These are phyloP conservation scores for Fragum whitleyi DNA, from an alignment of 2,888 invertebrate species.

Conservation along the genomic window DNA sequence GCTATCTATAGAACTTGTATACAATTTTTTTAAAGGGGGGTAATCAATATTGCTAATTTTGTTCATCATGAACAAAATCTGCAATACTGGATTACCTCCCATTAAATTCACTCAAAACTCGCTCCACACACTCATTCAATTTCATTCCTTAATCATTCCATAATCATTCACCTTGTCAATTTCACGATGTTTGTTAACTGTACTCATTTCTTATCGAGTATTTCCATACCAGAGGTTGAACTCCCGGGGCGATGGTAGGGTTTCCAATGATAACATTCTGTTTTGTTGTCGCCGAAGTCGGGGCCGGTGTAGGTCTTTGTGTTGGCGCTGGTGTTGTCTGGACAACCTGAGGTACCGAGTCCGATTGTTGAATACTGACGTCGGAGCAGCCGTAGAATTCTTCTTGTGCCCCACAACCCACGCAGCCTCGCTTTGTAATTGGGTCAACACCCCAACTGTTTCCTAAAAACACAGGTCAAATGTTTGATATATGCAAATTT, in stretches of 20 bases:
- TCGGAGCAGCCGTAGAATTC: constrained; percentile 70
- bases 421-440: constrained; percentile 40
- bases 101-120: too few relatives aligned
- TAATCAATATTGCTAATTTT: too few relatives aligned
- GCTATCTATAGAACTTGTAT: too few relatives aligned
- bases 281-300: background rate
- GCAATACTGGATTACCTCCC: too few relatives aligned
- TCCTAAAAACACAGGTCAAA: constrained; percentile 45
- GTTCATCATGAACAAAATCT: too few relatives aligned
- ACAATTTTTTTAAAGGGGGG: too few relatives aligned
- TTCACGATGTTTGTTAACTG: too few relatives aligned
- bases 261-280: background rate
- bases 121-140: too few relatives aligned
- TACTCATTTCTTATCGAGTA: too few relatives aligned
- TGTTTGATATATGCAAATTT: too few relatives aligned
- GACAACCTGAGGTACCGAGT: background rate
- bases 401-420: constrained; percentile 67
- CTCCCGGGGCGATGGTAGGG: background rate
- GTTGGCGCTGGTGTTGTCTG: constrained; percentile 4
- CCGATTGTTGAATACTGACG: constrained; percentile 46
- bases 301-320: background rate
- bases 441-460: constrained; percentile 68
- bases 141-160: too few relatives aligned
- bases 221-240: background rate
- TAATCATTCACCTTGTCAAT: too few relatives aligned